phyloP scores from a whole-genome alignment of 2,113 vertebrate species.

The Calyptomena viridis region DNA sequence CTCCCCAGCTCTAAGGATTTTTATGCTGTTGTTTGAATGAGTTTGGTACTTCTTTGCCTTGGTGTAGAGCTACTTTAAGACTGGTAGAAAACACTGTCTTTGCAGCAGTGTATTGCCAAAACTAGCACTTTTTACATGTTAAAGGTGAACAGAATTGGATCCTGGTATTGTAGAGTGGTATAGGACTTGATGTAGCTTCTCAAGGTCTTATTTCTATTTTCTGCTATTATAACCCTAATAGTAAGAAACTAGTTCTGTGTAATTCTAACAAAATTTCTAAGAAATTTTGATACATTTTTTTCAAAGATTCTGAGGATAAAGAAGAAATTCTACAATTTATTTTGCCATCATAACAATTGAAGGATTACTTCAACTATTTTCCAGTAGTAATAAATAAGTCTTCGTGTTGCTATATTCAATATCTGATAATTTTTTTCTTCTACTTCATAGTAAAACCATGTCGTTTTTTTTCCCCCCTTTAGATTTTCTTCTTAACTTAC shows the following conservation, averaged over 20 bases:
- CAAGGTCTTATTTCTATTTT: accelerated
- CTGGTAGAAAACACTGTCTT: not conserved
- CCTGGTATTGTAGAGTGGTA: accelerated
- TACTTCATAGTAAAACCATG: not conserved
- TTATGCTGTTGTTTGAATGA: not conserved
- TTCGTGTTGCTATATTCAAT: not conserved
- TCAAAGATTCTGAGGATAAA: not conserved
- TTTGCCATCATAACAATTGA: not conserved
- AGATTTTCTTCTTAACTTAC: not conserved
- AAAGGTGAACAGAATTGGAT: not conserved
- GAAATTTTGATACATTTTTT: not conserved
- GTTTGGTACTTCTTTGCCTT: not conserved
- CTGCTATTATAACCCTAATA: not conserved
- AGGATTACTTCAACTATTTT: not conserved
- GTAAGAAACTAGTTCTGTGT: not conserved
- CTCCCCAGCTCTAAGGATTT: not conserved
- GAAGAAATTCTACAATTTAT: not conserved
- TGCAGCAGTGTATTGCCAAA: not conserved
- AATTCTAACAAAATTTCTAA: not conserved
- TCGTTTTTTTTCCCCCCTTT: accelerated
- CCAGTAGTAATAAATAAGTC: not conserved
- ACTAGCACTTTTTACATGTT: accelerated
- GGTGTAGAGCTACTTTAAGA: not conserved
- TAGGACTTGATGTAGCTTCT: not conserved
- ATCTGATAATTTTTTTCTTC: not conserved